These are phyloP conservation scores for Syrista parreyssii DNA, from an alignment of 2,888 invertebrate species.

Conservation along the genomic window DNA sequence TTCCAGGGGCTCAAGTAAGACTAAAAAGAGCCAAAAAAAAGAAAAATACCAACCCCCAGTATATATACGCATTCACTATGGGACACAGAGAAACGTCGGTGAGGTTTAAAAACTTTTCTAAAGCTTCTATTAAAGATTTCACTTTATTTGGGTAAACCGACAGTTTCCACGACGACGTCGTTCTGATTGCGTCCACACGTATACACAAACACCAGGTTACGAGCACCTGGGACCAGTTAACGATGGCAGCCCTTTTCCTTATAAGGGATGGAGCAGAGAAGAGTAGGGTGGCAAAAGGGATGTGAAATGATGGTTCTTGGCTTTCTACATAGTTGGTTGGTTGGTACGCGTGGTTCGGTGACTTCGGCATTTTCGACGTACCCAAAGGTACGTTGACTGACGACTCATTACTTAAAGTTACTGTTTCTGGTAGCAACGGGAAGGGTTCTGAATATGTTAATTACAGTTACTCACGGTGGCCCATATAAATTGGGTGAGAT, in stretches of 20 bases:
- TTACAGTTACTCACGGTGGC: constrained; percentile 17
- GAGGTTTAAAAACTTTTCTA: neutral
- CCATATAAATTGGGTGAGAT: constrained; percentile 22
- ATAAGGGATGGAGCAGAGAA: neutral
- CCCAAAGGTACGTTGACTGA: constrained; percentile 15
- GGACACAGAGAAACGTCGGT: neutral
- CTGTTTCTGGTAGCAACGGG: neutral
- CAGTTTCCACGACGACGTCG: neutral
- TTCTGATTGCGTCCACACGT: neutral
- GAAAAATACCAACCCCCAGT: neutral
- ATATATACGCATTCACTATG: neutral
- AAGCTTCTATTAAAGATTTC: neutral
- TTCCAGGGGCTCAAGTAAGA: neutral
- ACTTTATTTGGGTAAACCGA: neutral
- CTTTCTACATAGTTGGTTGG: neutral
- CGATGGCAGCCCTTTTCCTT: neutral
- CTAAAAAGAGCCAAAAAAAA: neutral
- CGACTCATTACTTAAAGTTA: constrained; percentile 21
- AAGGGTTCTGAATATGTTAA: constrained; percentile 17
- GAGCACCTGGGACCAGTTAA: neutral
- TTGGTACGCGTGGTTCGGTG: neutral
- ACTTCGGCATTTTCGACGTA: constrained; percentile 5
- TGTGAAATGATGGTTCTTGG: neutral
- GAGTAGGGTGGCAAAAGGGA: neutral
- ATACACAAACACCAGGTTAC: neutral